A percentile compares a stretch with the other conserved stretches of the same genome.
Conservation (phyloP, 2,797 vertebrate species). For the Craterocephalus amniculus region DNA sequence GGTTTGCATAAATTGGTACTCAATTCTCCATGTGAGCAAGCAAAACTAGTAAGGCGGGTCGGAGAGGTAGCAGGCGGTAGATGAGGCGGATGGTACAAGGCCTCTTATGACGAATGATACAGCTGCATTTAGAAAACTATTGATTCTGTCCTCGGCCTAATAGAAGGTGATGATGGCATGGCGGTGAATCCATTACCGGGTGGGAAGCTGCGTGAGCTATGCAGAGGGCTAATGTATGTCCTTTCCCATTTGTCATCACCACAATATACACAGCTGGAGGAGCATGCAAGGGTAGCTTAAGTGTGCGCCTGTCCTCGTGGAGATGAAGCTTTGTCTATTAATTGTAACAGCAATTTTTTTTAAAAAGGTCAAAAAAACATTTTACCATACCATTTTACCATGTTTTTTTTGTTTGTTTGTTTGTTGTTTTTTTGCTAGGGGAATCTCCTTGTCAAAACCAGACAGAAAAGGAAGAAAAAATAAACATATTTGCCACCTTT, state of each 20-base stretch:
- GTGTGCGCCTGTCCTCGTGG: constrained; percentile 48
- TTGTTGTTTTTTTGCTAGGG: constrained; percentile 28
- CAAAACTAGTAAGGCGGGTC: constrained; percentile 52
- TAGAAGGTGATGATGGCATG: constrained; percentile 81
- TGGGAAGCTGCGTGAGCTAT: constrained; percentile 68
- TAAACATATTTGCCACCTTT: constrained; percentile 48
- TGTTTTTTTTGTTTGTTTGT: constrained; percentile 2
- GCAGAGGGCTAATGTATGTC: constrained; percentile 77
- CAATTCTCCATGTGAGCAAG: constrained; percentile 49
- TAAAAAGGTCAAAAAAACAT: constrained; percentile 39
- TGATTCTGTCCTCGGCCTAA: constrained; percentile 78
- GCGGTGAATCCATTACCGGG: constrained; percentile 82
- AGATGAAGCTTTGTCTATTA: constrained; percentile 60
- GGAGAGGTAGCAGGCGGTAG: constrained; percentile 54
- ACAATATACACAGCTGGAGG: constrained; percentile 41
- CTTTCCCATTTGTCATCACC: constrained; percentile 81
- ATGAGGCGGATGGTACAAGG: constrained; percentile 47
- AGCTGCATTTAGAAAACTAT: constrained; percentile 82
- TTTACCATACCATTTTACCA: no score
- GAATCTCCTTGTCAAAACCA: constrained; percentile 38
- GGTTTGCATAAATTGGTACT: constrained; percentile 58
- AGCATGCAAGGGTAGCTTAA: constrained; percentile 50
- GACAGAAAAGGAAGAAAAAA: constrained; percentile 34
- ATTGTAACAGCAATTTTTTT: constrained; percentile 56
- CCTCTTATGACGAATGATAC: constrained; percentile 80